Evolutionary conservation across 2,888 invertebrate species (phyloP), one percentile per base, ranked within the genome.

Genomic region (Microctonus hyperodae): DNA sequence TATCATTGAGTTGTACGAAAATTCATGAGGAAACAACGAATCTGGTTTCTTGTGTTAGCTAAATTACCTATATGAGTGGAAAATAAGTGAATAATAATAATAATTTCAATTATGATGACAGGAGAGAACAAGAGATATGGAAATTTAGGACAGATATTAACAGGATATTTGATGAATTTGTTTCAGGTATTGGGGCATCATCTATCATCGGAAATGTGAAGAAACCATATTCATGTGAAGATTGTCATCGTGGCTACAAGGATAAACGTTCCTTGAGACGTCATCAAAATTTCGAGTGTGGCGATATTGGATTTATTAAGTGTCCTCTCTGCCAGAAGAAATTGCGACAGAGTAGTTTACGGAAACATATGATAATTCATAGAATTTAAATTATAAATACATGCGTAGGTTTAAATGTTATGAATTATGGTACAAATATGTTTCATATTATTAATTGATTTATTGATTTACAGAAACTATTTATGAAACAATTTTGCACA

Each of bases 181-280:
- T 77, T 77, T 71, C 72, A 77, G 77, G 67, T 72, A 51, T 50
- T 11, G 64, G 50, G 25, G 5, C 28, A 31, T n/a, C 44, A 13
- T 13, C 53, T 2, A 53, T 53, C 3, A 25, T 25, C 51, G 57
- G 33, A 20, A 22, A 33, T 6, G 10, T 11, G 33, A 69, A 64
- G 67, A 73, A 73, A 63, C 73, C 72, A 4, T 76, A 69, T 67
- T 71, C 73, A 5, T 78, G 76, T 59, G 48, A 35, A 13, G 67
- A 71, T n/a, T 75, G 76, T 67, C 65, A 75, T 16, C 71, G 73
- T 37, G 74, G 81, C 55, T 84, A 84, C 75, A 81, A 79, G 72
- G 80, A 81, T 63, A 80, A 79, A 68, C 78, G 79, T 65, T 84
- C 84, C 53, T 72, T 84, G 33, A 79, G 81, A 58, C 76, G 75